Conservation (phyloP, 2,797 vertebrate genomes). For the Tenualosa thibaudeaui region DNA sequence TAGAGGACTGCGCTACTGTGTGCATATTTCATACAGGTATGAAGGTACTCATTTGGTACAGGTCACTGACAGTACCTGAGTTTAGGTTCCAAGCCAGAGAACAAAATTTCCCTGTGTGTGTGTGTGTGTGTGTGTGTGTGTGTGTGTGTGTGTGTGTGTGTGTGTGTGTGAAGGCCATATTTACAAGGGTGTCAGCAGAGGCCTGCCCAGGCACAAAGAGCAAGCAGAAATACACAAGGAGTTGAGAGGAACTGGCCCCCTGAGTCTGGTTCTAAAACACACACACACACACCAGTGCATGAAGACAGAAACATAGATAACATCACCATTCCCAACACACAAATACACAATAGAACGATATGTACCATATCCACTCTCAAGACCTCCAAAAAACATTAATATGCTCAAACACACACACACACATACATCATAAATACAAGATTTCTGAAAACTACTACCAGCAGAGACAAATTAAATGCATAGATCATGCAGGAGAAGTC, state of each 20-base stretch:
- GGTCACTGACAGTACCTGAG: not conserved
- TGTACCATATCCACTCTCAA: not conserved
- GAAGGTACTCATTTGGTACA: not conserved
- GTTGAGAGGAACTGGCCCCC: not conserved
- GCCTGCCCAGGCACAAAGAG: conserved; percentile 39
- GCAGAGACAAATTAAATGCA: conserved; percentile 41
- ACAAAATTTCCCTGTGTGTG: conserved; percentile 48
- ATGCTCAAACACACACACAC: not conserved
- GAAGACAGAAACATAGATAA: not conserved
- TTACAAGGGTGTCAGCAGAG: conserved; percentile 51
- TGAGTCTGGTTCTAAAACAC: conserved; percentile 26
- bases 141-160: too few relatives aligned
- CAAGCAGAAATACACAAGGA: conserved; percentile 44
- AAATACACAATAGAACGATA: not conserved
- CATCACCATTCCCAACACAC: not conserved
- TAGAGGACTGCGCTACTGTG: not conserved
- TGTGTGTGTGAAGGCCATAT: conserved; percentile 39
- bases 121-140: too few relatives aligned
- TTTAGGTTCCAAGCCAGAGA: conserved; percentile 42
- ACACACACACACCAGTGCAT: not conserved
- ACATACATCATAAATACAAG: not conserved
- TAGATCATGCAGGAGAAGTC: conserved; percentile 27
- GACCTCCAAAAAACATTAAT: not conserved
- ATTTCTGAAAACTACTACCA: conserved; percentile 17
- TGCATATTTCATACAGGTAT: not conserved